Conservation (phyloP, 2,888 invertebrate genomes). For the Chymomyza procnemis region DNA sequence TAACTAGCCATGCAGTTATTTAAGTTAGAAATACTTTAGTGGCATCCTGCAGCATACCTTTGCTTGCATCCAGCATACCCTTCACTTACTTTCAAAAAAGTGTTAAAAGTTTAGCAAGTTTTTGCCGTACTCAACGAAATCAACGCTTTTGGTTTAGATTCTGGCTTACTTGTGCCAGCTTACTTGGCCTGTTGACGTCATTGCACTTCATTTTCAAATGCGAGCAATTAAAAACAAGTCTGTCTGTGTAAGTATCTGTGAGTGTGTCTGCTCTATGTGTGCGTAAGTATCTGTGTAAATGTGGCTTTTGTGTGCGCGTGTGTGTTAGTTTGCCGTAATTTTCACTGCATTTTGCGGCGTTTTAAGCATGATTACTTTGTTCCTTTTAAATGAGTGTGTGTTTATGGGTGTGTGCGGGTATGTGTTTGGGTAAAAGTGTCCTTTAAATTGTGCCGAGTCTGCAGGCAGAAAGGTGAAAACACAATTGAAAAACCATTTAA, state of each 20-base stretch:
- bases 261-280: no score
- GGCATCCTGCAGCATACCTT: no score
- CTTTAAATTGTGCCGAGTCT: background rate
- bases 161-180: background rate
- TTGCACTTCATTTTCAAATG: slow-evolving; percentile 43
- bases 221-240: slow-evolving; percentile 41
- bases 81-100: no score
- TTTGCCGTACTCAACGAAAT: background rate
- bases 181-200: slow-evolving; percentile 5
- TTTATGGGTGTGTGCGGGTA: background rate
- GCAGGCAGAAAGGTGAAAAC: background rate
- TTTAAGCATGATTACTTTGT: slow-evolving; percentile 58
- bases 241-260: background rate
- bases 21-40: no score
- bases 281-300: background rate
- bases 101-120: slow-evolving; percentile 8
- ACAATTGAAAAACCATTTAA: background rate
- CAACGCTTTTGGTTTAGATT: background rate
- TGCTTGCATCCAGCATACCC: no score
- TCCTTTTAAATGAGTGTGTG: background rate
- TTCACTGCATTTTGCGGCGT: slow-evolving; percentile 51
- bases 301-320: background rate
- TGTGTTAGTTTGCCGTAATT: slow-evolving; percentile 43
- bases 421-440: background rate
- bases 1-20: no score